phyloP scores from a whole-genome alignment of 1,140 invertebrate species.

The Eriocheir sinensis region DNA sequence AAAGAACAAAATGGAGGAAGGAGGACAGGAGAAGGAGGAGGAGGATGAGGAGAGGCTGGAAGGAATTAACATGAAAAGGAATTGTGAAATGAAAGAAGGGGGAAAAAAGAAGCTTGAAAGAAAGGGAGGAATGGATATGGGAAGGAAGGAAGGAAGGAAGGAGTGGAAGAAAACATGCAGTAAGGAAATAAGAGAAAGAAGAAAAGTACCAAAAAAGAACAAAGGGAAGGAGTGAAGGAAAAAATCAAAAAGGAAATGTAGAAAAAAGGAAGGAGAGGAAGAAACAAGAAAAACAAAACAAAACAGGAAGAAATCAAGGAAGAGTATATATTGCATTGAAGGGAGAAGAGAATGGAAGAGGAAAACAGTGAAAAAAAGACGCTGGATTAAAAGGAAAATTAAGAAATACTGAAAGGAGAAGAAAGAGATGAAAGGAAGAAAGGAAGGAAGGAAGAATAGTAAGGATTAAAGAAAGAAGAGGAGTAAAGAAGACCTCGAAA shows the following conservation, averaged over 20 bases:
- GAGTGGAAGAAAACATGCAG: not conserved
- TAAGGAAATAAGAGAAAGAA: not conserved
- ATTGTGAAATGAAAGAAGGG: no score
- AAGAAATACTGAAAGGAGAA: no score
- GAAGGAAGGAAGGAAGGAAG: not conserved
- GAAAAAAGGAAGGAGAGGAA: not conserved
- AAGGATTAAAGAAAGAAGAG: no score
- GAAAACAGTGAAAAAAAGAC: not conserved
- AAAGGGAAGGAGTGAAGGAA: not conserved
- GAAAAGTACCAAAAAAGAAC: not conserved
- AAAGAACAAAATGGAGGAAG: no score
- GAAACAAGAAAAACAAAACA: not conserved
- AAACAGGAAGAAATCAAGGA: not conserved
- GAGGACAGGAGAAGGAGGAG: not conserved
- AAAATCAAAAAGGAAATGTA: no score
- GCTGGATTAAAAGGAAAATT: no score
- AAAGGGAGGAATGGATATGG: no score
- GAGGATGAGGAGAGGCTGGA: not conserved
- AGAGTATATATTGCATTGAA: no score
- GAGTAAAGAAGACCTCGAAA: no score
- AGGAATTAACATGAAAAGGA: not conserved
- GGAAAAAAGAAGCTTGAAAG: no score
- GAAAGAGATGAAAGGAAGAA: no score
- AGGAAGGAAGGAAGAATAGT: not conserved
- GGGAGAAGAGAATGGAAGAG: not conserved